Evolutionary conservation across 2,113 vertebrate genomes (phyloP), one percentile per base, ranked within the genome.

Genomic region (Erythrolamprus reginae): DNA sequence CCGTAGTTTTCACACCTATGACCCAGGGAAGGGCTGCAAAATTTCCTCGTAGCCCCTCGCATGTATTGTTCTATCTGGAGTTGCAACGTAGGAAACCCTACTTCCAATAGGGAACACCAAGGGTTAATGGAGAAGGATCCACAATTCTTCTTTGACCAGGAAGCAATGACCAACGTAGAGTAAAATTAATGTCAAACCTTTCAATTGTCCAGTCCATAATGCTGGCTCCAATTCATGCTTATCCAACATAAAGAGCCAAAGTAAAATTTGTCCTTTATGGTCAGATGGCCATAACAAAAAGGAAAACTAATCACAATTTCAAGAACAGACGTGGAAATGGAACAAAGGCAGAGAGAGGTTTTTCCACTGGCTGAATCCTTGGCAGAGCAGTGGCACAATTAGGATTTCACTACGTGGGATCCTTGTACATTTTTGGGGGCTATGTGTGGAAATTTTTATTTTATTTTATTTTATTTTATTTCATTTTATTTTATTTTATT

Each of bases 241-340:
- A 56, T 56, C 89, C 88, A 91, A 91, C 90, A 70, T 77, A 92
- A 53, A 92, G 33, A 95, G 50, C 45, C 58, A 65, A 88, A 8
- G 84, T 28, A 55, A 84, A 90, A 13, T 7, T 24, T 84, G 86
- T 89, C 93, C 92, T 96, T 96, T 87, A 94, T 89, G 92, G 93
- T 89, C 90, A 84, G 52, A 42, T 4, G n/a, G 24, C 23, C 85
- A 91, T 65, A 2, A n/a, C n/a, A 82, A 93, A 45, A 77, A 82
- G 24, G 8, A 89, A 53, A 52, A 89, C 47, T 56, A 61, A 87
- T 87, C 89, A 89, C 65, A 56, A 82, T 84, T 89, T 89, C 90
- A 84, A 52, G 53, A 86, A 52, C 89, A 33, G 10, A 65, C 10
- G 0, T 84, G 87, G 85, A 89, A 91, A 6, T 48, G 0, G 9